Evolutionary conservation across 2,113 vertebrate genomes (phyloP).

Genomic region (Mirza zaza): DNA sequence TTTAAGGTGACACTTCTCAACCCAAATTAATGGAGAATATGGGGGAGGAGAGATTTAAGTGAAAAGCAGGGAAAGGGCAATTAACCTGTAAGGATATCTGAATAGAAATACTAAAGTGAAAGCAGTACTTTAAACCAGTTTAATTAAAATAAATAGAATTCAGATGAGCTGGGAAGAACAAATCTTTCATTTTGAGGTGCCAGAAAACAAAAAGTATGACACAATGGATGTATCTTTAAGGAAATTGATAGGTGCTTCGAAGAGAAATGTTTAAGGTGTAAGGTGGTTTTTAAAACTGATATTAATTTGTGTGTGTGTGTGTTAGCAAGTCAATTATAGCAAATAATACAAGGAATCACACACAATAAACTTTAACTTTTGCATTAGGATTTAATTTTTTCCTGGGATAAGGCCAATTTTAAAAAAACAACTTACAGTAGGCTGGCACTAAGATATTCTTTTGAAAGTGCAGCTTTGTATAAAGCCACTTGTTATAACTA

Average conservation of each 20-base stretch:
- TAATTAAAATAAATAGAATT: slow-evolving; percentile 35
- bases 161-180: not conserved
- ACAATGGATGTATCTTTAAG: not conserved
- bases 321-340: not conserved
- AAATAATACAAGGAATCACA: slow-evolving; percentile 23
- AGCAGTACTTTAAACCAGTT: not conserved
- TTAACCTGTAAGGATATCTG: not conserved
- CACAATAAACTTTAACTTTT: slow-evolving; percentile 40
- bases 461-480: slow-evolving; percentile 41
- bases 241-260: not conserved
- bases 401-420: slow-evolving; percentile 41
- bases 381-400: not conserved
- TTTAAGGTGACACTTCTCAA: slow-evolving; percentile 1
- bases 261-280: slow-evolving; percentile 22
- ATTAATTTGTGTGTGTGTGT: not conserved
- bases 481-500: slow-evolving; percentile 42
- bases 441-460: slow-evolving; percentile 19
- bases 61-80: slow-evolving; percentile 13
- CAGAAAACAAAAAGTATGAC: slow-evolving; percentile 29
- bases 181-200: slow-evolving; percentile 2
- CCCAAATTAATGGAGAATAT: slow-evolving; percentile 7
- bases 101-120: slow-evolving; percentile 31
- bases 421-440: slow-evolving; percentile 35
- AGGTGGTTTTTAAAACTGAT: not conserved
- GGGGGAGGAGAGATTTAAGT: not conserved